Percentiles rank a stretch among this genome's conserved stretches.
These are phyloP conservation scores for Ophion slaviceki DNA, from an alignment of 2,888 invertebrate species.

Conservation along the genomic window DNA sequence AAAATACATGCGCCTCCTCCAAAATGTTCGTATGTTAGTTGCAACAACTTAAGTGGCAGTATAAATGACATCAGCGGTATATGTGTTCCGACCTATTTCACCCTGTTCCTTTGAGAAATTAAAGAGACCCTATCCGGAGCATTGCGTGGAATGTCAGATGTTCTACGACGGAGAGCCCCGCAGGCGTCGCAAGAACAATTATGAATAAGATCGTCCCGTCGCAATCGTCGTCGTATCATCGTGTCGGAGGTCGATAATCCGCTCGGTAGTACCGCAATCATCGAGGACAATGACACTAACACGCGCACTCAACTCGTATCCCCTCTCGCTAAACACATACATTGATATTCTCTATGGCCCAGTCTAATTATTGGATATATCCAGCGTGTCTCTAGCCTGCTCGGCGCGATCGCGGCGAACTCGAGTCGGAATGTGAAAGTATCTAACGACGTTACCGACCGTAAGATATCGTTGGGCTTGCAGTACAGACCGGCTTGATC, in stretches of 20 bases:
- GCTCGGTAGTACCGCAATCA: slow-evolving; percentile 73
- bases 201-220: slow-evolving; percentile 43
- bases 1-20: too few relatives aligned
- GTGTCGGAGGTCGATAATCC: slow-evolving; percentile 75
- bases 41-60: neutral
- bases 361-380: slow-evolving; percentile 76
- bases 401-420: slow-evolving; percentile 54
- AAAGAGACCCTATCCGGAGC: slow-evolving; percentile 25
- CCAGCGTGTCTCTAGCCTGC: slow-evolving; percentile 52
- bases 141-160: slow-evolving; percentile 29
- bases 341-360: slow-evolving; percentile 78
- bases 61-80: neutral
- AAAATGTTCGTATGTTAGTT: too few relatives aligned
- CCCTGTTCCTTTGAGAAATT: slow-evolving; percentile 11
- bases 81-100: slow-evolving; percentile 35
- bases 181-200: slow-evolving; percentile 62
- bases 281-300: slow-evolving; percentile 77
- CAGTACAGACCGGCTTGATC: slow-evolving; percentile 20
- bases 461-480: slow-evolving; percentile 42
- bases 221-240: slow-evolving; percentile 70
- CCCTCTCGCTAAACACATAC: slow-evolving; percentile 75
- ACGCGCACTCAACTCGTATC: slow-evolving; percentile 2
- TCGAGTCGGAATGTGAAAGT: slow-evolving; percentile 76
- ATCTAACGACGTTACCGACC: slow-evolving; percentile 66
- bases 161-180: slow-evolving; percentile 17